Conservation (phyloP, 2,797 vertebrate species). For the Perdix hodgsoniae region DNA sequence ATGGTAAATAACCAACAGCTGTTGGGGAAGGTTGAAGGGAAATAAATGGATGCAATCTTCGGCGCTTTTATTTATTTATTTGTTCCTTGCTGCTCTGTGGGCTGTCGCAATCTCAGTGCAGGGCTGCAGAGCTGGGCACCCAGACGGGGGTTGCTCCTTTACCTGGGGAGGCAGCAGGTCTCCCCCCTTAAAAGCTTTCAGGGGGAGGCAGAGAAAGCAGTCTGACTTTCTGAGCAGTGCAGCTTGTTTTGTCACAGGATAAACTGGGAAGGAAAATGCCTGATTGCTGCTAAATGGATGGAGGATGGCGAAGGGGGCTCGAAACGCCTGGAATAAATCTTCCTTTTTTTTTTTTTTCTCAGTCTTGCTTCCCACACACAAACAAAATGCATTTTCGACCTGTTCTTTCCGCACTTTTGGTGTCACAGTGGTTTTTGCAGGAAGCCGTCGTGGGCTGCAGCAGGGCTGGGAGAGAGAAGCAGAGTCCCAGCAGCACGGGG, state of each 20-base stretch:
- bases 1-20: conserved; percentile 62
- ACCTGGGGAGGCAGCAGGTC: background rate
- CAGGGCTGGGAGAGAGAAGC: background rate
- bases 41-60: conserved; percentile 47
- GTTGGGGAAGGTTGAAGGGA: conserved; percentile 26
- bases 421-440: background rate
- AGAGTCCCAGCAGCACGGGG: background rate
- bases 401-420: conserved; percentile 14
- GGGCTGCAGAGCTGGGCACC: background rate
- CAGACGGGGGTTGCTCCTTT: background rate
- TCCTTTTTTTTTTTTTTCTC: background rate
- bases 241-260: background rate
- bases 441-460: conserved; percentile 12
- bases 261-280: background rate
- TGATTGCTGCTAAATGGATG: background rate
- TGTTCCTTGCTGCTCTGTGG: background rate
- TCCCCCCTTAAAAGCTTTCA: background rate
- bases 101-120: background rate
- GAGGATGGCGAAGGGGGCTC: background rate
- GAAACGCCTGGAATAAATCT: conserved; percentile 17
- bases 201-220: background rate
- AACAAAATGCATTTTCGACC: conserved; percentile 49
- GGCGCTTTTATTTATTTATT: background rate
- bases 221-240: background rate
- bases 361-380: conserved; percentile 30